Evolutionary conservation across 2,888 invertebrate genomes (phyloP), one percentile per base, ranked within the genome.

Genomic region (Rugalucina vietnamica): DNA sequence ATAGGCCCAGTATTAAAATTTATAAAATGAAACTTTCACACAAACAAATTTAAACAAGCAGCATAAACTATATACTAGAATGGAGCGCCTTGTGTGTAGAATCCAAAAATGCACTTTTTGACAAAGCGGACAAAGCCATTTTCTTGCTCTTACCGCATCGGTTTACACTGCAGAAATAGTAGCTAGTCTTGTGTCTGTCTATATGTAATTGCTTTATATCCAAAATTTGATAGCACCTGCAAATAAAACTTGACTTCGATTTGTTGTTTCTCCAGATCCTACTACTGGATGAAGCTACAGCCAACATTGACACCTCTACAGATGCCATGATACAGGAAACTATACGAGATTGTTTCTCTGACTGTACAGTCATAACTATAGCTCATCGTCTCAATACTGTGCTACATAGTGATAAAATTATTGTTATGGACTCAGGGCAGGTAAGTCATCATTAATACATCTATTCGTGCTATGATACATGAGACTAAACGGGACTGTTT

Each of bases 311-410:
- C 91, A 95, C 95, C 0, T 95, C 96, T 84, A 96, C 96, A 12
- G 96, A 96, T 89, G 91, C 94, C 36, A 93, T 95, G 21, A 95
- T 96, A 34, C 96, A 96, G 86, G 91, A 91, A 60, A 95, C 96
- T 2, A 95, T 96, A 69, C 94, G 95, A 76, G 93, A 95, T n/a
- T 95, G 95, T 84, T 96, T 96, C 90, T 92, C 92, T 1, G 94
- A 95, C 65, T 96, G 96, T 87, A 96, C 96, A 0, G 95, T 96
- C 3, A 91, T 96, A 4, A 96, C 96, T n/a, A 96, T 96, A 89
- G 96, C 96, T 21, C 96, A 96, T 92, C 94, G 96, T 71, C 93
- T 96, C 29, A 95, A 95, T 89, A 96, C 96, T 24, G 95, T 96
- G 18, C 90, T 95, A 60, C 92, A 94, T 5, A 96, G 95, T 91